phyloP scores from a whole-genome alignment of 1,140 invertebrate species.

The Aricia agestis region DNA sequence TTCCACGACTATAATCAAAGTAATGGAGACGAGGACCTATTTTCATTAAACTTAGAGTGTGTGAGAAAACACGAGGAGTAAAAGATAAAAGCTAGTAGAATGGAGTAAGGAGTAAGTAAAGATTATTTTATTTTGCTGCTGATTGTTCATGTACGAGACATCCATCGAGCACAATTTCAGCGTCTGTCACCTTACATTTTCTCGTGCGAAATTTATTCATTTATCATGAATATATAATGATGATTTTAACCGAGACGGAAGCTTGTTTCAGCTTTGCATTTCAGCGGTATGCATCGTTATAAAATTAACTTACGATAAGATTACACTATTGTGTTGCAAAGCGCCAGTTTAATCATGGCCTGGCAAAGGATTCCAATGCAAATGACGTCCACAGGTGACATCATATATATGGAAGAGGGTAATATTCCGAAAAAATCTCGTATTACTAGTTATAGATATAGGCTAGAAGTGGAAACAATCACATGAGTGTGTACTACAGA shows the following conservation, averaged over 20 bases:
- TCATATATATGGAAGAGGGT: background rate
- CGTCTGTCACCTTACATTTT: background rate
- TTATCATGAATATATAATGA: background rate
- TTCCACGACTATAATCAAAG: slow-evolving; percentile 1
- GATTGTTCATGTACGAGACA: background rate
- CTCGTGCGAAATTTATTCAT: background rate
- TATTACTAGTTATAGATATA: background rate
- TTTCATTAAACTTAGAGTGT: background rate
- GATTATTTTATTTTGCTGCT: background rate
- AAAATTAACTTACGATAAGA: background rate
- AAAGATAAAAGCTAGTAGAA: background rate
- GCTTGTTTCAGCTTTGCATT: slow-evolving; percentile 1
- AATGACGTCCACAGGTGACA: background rate
- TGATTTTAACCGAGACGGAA: background rate
- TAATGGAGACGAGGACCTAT: background rate
- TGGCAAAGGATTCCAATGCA: background rate
- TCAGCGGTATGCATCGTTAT: background rate
- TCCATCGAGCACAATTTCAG: background rate
- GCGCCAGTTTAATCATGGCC: background rate
- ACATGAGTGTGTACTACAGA: too few relatives aligned
- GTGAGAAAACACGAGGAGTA: background rate
- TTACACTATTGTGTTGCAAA: background rate
- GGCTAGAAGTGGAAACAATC: too few relatives aligned
- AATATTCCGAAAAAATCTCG: background rate
- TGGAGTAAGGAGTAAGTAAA: background rate